Conservation (phyloP, 37 sponge, comb jelly and placozoan genomes). For the Aplysina aerophoba region DNA sequence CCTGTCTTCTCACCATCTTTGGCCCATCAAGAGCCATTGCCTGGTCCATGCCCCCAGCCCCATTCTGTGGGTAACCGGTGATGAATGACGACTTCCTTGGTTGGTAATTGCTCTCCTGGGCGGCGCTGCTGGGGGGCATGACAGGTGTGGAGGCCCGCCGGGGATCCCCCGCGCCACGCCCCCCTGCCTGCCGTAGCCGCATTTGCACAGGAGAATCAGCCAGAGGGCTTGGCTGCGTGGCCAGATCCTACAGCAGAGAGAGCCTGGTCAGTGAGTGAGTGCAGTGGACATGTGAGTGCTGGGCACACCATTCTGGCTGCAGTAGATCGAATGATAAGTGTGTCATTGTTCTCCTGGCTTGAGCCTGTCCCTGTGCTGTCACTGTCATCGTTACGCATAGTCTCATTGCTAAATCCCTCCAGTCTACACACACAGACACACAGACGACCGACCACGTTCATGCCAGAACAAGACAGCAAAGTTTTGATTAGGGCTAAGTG, state of each 20-base stretch:
- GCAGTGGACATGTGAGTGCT: background rate
- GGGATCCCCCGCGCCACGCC: conserved; percentile 4
- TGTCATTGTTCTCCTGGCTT: conserved; percentile 25
- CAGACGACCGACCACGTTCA: background rate
- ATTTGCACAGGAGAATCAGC: conserved; percentile 10
- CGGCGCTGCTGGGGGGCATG: conserved; percentile 5
- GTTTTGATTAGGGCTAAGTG: background rate
- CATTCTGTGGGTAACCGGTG: conserved; percentile 26
- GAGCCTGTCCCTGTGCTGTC: conserved; percentile 31
- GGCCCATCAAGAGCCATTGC: conserved; percentile 60
- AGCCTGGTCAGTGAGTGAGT: too few relatives aligned
- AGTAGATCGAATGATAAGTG: conserved; percentile 36
- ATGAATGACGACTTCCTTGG: conserved; percentile 24
- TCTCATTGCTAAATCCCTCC: conserved; percentile 12
- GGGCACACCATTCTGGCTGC: conserved; percentile 7
- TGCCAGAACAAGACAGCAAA: too few relatives aligned
- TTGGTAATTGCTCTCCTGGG: background rate
- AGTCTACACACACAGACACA: background rate
- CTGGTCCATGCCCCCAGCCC: conserved; percentile 6
- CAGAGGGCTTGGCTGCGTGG: too few relatives aligned
- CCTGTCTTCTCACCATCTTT: conserved; percentile 63
- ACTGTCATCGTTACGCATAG: conserved; percentile 35
- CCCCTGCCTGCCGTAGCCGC: background rate
- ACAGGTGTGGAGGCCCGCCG: conserved; percentile 11
- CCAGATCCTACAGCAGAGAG: too few relatives aligned